Evolutionary conservation across 2,888 invertebrate species (phyloP), one percentile per base, ranked within the genome.

Genomic region (Nephrotoma appendiculata): DNA sequence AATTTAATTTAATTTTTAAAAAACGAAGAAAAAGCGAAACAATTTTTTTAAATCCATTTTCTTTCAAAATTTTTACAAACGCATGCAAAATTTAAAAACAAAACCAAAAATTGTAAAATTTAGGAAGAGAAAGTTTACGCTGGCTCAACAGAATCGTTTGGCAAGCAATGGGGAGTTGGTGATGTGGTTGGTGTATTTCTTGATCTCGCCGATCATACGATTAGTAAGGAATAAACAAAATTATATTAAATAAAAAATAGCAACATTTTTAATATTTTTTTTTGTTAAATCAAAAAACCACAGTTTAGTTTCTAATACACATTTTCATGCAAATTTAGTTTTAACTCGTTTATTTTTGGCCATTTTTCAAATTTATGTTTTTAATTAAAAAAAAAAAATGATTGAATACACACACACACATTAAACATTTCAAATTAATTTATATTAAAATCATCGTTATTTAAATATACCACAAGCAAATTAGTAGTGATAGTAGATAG

Each of bases 161-260:
- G 99, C 92, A 98, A 98, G 94, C 96, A 97, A 93, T 99, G 99
- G 98, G 96, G 97, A 92, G 95, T 97, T 90, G 98, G 98, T 90
- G 99, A 99, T 94, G 97, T 99, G 91, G 98, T 99, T 91, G 99
- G 99, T 89, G 99, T 99, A 91, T 98, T 99, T 95, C 95, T 99
- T 92, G 99, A 99, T 94, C 95, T 99, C 91, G 97, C 98, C 93
- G 99, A 99, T 95, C 96, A 96, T 92, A 99, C 99, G 91, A 99
- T 99, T 94, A 99, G 99, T 98, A 97, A 98, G 96, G 94, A 92
- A 86, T 88, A 85, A 85, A 86, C 87, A 88, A 86, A 86, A 41
- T 41, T 41, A 86, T 31, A 31, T 31, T 31, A 31, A 31, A 31
- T 31, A 31, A 31, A 31, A 31, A 57, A 19, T 19, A 44, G 6